phyloP scores from a whole-genome alignment of 2,888 invertebrate species.

The Agriotes lineatus region DNA sequence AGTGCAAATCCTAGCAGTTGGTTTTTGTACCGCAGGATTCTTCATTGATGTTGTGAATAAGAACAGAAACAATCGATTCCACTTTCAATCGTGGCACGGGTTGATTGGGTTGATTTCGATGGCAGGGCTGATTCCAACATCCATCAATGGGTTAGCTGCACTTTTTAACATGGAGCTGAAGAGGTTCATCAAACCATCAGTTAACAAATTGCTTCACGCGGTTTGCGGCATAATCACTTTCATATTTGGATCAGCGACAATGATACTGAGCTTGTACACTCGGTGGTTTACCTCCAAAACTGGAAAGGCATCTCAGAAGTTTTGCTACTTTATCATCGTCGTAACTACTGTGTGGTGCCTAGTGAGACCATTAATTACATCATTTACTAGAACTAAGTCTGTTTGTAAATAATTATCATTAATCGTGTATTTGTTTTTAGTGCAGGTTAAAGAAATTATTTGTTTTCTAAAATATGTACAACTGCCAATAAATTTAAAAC shows the following conservation, averaged over 20 bases:
- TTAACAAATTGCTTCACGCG: conserved; percentile 7
- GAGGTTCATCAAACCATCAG: conserved; percentile 5
- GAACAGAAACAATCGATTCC: background rate
- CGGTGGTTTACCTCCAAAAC: background rate
- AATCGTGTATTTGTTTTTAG: no score
- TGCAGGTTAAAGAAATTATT: no score
- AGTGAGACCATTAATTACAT: conserved; percentile 1
- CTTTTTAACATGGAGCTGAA: background rate
- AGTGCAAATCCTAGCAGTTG: conserved; percentile 4
- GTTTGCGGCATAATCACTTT: conserved; percentile 11
- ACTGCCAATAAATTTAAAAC: no score
- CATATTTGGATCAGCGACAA: background rate
- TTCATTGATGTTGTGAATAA: conserved; percentile 1
- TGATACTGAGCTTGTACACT: conserved; percentile 2
- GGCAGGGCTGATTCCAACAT: background rate
- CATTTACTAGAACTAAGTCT: conserved; percentile 1
- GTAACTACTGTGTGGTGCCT: background rate
- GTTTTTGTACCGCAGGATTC: conserved; percentile 1
- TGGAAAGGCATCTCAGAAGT: background rate
- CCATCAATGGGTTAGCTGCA: conserved; percentile 4
- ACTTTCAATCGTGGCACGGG: conserved; percentile 3
- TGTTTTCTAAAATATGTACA: no score
- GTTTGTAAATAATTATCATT: no score
- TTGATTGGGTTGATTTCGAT: conserved; percentile 7
- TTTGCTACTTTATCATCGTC: background rate